These are phyloP conservation scores for Diadromus collaris DNA, from an alignment of 2,888 invertebrate species.

Conservation along the genomic window DNA sequence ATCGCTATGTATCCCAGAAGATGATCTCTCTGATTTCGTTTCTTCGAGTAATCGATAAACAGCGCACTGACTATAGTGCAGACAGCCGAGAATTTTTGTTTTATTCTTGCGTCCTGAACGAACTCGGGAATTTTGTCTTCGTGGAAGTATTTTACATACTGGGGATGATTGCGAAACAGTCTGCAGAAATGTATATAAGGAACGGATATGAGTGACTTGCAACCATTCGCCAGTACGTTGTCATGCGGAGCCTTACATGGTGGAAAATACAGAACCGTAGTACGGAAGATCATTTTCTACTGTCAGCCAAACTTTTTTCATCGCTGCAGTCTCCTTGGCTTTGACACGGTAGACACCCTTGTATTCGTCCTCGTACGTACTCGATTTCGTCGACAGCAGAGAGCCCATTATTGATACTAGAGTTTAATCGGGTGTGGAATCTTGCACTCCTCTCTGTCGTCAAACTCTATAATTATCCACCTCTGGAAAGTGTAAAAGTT, in stretches of 20 bases:
- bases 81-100: conserved; percentile 51
- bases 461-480: background rate
- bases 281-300: conserved; percentile 54
- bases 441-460: background rate
- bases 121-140: conserved; percentile 56
- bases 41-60: conserved; percentile 57
- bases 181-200: conserved; percentile 12
- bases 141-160: conserved; percentile 60
- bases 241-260: conserved; percentile 41
- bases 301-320: conserved; percentile 57
- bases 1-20: conserved; percentile 61
- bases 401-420: conserved; percentile 7
- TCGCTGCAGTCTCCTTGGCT: conserved; percentile 24
- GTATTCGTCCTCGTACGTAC: conserved; percentile 8
- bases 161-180: conserved; percentile 58
- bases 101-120: conserved; percentile 52
- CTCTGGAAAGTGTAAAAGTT: background rate
- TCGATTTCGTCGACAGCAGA: background rate
- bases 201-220: background rate
- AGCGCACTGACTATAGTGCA: conserved; percentile 52
- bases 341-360: conserved; percentile 40
- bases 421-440: background rate
- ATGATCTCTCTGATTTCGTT: conserved; percentile 52
- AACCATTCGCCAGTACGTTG: background rate
- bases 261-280: conserved; percentile 52